These are phyloP conservation scores for Syrista parreyssii DNA, from an alignment of 2,888 invertebrate genomes.

Conservation along the genomic window DNA sequence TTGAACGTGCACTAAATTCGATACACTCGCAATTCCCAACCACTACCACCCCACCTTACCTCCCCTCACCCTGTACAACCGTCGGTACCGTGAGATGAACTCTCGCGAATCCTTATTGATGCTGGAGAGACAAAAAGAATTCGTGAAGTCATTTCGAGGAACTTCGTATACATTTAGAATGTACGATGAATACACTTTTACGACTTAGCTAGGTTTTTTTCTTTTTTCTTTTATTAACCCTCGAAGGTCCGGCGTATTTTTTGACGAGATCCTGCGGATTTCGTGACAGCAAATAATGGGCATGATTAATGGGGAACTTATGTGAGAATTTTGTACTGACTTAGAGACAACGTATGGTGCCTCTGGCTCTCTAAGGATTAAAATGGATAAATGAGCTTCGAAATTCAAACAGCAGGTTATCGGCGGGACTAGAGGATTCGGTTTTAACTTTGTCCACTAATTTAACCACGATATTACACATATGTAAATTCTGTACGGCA, in stretches of 20 bases:
- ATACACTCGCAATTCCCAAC: background rate
- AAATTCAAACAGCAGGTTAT: background rate
- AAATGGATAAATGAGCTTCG: background rate
- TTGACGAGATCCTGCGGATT: too few species aligned
- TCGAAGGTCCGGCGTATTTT: too few species aligned
- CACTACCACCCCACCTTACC: constrained; percentile 6
- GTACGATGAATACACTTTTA: background rate
- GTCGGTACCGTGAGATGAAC: background rate
- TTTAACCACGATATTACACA: background rate
- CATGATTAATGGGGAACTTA: too few species aligned
- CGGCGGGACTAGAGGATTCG: background rate
- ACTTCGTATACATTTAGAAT: background rate
- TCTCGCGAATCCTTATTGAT: background rate
- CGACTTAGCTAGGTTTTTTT: background rate
- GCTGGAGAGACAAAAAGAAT: background rate
- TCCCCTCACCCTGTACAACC: constrained; percentile 3
- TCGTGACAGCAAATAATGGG: too few species aligned
- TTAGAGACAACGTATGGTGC: too few species aligned
- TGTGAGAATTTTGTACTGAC: too few species aligned
- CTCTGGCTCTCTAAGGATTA: too few species aligned
- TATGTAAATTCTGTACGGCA: background rate
- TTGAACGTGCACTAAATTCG: background rate
- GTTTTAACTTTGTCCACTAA: background rate
- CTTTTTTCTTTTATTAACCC: background rate
- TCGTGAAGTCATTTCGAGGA: background rate